These are phyloP conservation scores for Cyrtodaria siliqua DNA, from an alignment of 2,888 invertebrate genomes.

Conservation along the genomic window DNA sequence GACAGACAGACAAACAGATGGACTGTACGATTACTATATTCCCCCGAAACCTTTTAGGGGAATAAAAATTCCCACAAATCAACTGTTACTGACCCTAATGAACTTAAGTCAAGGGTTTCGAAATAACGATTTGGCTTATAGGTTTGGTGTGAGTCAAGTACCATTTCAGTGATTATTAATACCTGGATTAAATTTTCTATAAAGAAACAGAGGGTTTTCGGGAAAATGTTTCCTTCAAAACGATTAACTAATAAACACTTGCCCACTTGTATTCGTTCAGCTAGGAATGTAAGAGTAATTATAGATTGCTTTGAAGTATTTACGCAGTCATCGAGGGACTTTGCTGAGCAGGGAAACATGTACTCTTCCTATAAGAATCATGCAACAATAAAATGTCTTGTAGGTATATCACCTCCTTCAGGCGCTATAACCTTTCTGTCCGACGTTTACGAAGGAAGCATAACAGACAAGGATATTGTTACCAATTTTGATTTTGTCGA, in stretches of 20 bases:
- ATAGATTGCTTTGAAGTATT: constrained; percentile 44
- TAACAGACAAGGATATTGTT: constrained; percentile 2
- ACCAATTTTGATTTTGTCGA: constrained; percentile 3
- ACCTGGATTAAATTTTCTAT: constrained; percentile 27
- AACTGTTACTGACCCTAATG: constrained; percentile 18
- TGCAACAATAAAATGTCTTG: constrained; percentile 39
- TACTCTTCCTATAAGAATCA: constrained; percentile 37
- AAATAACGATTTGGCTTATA: constrained; percentile 27
- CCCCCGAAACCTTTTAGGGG: too few species aligned
- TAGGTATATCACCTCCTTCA: constrained; percentile 36
- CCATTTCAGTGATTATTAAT: constrained; percentile 15
- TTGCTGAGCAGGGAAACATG: constrained; percentile 37
- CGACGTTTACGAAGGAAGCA: constrained; percentile 34
- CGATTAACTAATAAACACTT: constrained; percentile 2
- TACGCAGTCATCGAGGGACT: constrained; percentile 30
- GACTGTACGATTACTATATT: too few species aligned
- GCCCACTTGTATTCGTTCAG: background rate
- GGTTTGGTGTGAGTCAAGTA: constrained; percentile 17
- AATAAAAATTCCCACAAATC: constrained; percentile 18
- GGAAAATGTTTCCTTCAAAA: constrained; percentile 6
- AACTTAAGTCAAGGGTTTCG: constrained; percentile 23
- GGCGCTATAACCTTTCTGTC: constrained; percentile 42
- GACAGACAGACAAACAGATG: too few species aligned
- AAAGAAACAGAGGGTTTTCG: background rate
- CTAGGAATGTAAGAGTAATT: constrained; percentile 20